Base-by-base conservation (phyloP, 2,797 vertebrate genomes). In the Tinamus major region DNA sequence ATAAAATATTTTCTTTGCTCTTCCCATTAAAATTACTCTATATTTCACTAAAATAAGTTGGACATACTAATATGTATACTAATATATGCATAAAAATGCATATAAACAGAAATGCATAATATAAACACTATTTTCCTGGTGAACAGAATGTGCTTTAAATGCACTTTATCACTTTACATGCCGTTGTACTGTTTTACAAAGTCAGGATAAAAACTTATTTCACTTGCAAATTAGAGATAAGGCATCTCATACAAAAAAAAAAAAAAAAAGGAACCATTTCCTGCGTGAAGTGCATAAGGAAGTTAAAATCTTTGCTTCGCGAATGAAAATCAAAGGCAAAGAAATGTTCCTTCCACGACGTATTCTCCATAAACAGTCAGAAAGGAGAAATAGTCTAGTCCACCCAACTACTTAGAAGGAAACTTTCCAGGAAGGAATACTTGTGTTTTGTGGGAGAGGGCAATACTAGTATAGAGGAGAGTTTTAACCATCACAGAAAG, bases 301-400 rank as follows among this genome's bases (percentile, higher is more conserved):
- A 19, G 26, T 39, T 84, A 79, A 91, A 92, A 81, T 69, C 37
- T 92, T 87, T 41, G 21, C 33, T 86, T 90, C 21, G 39, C 61
- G 42, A 85, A 82, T 65, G 49, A 93, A 89, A 92, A 89, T n/a
- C 35, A 87, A 92, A 91, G 8, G 7, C 35, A 78, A 94, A 85
- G 68, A 53, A 72, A 51, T 42, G n/a, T 39, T 78, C 62, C 49
- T 76, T 96, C 77, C 65, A 76, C 23, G 63, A 78, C 78, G 35
- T 69, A 67, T 65, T 85, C 55, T 33, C 61, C 29, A 42, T 51
- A 31, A 84, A 90, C 8, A 70, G 82, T 71, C 31, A 82, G 37
- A 76, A 85, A 51, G 42, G 46, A 71, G 75, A 87, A 53, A 31
- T 27, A 61, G 21, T 41, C 37, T 55, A 62, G 17, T 13, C 37